phyloP scores from a whole-genome alignment of 2,888 invertebrate genomes.

The Furcula furcula region DNA sequence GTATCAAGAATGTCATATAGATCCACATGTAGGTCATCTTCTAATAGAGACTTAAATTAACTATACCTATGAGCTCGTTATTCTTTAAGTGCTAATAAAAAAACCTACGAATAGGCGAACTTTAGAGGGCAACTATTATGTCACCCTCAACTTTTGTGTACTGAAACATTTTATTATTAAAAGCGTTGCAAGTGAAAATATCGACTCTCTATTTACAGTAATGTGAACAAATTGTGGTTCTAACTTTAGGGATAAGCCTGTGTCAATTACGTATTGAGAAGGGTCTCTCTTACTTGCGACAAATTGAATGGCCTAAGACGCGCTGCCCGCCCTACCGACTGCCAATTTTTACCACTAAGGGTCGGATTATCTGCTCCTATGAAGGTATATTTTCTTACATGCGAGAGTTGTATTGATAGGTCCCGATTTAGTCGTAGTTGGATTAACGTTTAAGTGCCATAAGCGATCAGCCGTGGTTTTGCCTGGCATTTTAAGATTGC shows the following conservation, averaged over 20 bases:
- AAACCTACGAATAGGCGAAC: too few relatives aligned
- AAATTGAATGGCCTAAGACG: slow-evolving; percentile 72
- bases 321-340: slow-evolving; percentile 49
- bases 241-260: slow-evolving; percentile 71
- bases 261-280: slow-evolving; percentile 78
- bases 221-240: slow-evolving; percentile 70
- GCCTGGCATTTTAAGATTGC: too few relatives aligned
- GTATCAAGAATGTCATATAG: too few relatives aligned
- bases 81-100: too few relatives aligned
- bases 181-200: slow-evolving; percentile 34
- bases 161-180: slow-evolving; percentile 27
- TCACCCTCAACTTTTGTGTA: slow-evolving; percentile 21
- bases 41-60: too few relatives aligned
- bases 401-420: slow-evolving; percentile 12
- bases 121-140: too few relatives aligned
- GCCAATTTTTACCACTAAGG: slow-evolving; percentile 68
- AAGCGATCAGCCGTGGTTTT: too few relatives aligned
- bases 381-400: slow-evolving; percentile 48
- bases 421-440: slow-evolving; percentile 9
- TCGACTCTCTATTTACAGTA: slow-evolving; percentile 55
- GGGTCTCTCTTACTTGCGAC: slow-evolving; percentile 63
- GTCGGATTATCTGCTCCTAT: slow-evolving; percentile 50
- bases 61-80: too few relatives aligned
- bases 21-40: too few relatives aligned
- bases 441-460: slow-evolving; percentile 6